Evolutionary conservation across 92 coral and sea anemone species (phyloP), one percentile per base, ranked within the genome.

Genomic region (Phenganax subtilis): DNA sequence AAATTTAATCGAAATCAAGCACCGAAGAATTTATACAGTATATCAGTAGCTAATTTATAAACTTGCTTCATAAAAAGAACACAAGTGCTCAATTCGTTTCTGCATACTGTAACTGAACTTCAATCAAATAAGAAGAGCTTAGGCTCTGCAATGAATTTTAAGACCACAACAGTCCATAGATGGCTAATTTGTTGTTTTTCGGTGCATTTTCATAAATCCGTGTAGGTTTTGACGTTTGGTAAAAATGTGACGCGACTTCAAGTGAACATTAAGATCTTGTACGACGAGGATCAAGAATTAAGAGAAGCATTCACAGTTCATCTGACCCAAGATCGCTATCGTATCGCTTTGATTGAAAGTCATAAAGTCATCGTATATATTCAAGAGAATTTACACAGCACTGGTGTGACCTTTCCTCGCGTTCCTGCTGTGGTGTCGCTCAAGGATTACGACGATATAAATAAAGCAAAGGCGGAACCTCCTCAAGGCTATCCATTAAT

Each of bases 391-490:
- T 61, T 81, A 55, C 60, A 77, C 44, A 85, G 85, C 58, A 87
- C 96, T 9, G 86, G 96, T 7, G 97, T 90, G 12, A 92, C 92
- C 0, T 96, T 96, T 71, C 99, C 99, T 0, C 86, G 92, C 16
- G 88, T 88, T 67, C 99, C 97, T 15, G 87, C 86, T 12, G 92
- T 96, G 64, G 96, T 92, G 14, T 96, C 99, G 27, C 74, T 96
- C 80, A 88, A 87, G 72, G 91, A 96, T 79, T 96, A 96, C 78
- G 99, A 96, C 76, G 97, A 92, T 81, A 91, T 96, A 83, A 83
- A 84, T 62, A 84, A 87, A 37, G 87, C 90, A 4, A 79, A 85
- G 8, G 61, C 79, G 28, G 93, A 89, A 58, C 88, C 90, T 29
- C 62, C 87, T 3, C 90, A 81, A 63, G 99, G 99, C 17, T 96